Base-by-base conservation (phyloP, 2,113 vertebrate species). In the Plestiodon gilberti region DNA sequence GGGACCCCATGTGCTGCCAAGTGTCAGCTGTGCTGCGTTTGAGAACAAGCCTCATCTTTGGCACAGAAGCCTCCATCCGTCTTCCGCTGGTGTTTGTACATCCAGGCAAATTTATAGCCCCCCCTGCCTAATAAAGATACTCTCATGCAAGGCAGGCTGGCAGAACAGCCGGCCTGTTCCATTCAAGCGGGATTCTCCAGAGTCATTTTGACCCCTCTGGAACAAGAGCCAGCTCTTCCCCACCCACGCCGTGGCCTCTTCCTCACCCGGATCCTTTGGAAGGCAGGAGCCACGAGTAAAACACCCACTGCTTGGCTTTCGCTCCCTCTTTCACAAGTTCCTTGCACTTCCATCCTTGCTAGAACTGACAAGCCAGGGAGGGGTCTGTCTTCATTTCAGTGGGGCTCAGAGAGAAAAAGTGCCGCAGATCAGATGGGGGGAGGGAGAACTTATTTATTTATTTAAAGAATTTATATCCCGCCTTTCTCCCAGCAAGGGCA, bases 1-100 rank as follows among this genome's bases (percentile, higher is more conserved):
- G 86, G 93, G 93, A 89, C 92, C 84, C 82, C 0, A 33, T 70
- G 70, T 67, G 28, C 92, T 94, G 93, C 89, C 90, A 92, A 86
- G 86, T 25, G 83, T 78, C 89, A 20, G 81, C 88, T 20, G 70
- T 8, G 61, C 3, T 8, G 61, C 3, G 55, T 9, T 73, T 6
- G 82, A 71, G 87, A 22, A n/a, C 5, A 67, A 81, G 79, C 82
- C 81, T 70, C 10, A 70, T 70, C 2, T 65, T 1, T 89, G 94
- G 89, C 91, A 90, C 87, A 90, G 7, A 13, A 82, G 75, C 38
- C 74, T 80, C 67, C 0, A 82, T 28, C 61, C 0, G 79, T 80
- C 43, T 90, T 87, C 88, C 40, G 40, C 40, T 13, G 18, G 76
- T 87, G 87, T 85, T 86, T 15, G 1, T 2, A 25, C 64, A n/a